These are phyloP conservation scores for Ancistrus triradiatus DNA, from an alignment of 2,113 vertebrate species.

Conservation along the genomic window DNA sequence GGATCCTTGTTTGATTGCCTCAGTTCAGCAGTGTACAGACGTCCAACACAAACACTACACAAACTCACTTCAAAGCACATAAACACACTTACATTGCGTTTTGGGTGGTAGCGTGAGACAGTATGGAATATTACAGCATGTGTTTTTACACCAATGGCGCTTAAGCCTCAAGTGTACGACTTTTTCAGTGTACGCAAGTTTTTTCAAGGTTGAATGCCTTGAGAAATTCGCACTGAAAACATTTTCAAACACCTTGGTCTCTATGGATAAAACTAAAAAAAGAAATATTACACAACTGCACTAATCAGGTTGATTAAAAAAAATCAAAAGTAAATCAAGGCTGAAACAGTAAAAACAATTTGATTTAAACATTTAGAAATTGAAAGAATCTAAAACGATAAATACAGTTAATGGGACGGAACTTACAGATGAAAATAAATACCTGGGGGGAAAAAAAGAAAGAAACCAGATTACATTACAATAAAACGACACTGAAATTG, in stretches of 20 bases:
- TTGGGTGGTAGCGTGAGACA: background rate
- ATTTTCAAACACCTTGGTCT: constrained; percentile 24
- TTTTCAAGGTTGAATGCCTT: no score
- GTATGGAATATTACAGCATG: background rate
- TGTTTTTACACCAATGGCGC: no score
- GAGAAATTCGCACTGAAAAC: no score
- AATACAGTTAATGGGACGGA: constrained; percentile 10
- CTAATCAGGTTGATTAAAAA: constrained; percentile 6
- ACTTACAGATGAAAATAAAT: background rate
- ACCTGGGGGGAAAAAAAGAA: background rate
- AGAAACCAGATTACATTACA: background rate
- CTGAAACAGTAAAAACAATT: background rate
- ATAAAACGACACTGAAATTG: constrained; percentile 19
- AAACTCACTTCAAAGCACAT: background rate
- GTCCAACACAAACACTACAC: background rate
- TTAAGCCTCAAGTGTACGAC: no score
- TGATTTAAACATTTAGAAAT: background rate
- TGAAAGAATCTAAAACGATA: background rate
- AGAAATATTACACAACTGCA: background rate
- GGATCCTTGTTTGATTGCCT: constrained; percentile 15
- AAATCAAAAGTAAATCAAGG: background rate
- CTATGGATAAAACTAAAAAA: background rate
- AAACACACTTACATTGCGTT: background rate
- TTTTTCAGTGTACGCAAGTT: background rate
- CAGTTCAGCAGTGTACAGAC: background rate